Evolutionary conservation across 2,113 vertebrate genomes (phyloP).

Genomic region (Kryptolebias marmoratus): DNA sequence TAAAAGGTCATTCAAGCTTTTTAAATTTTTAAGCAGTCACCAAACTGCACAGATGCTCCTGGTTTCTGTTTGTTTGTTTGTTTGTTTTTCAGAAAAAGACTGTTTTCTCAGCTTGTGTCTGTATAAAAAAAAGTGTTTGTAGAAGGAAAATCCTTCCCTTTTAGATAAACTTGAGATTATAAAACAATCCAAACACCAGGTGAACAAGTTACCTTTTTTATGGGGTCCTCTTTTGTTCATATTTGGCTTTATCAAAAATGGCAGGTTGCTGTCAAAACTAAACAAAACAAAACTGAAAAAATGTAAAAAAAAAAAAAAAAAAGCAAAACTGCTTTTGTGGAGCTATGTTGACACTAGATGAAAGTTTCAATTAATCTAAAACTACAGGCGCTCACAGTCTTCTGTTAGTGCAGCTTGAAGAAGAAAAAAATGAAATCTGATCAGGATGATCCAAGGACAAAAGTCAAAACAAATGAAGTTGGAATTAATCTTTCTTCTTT

Average conservation of each 20-base stretch:
- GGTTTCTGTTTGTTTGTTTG: neutral
- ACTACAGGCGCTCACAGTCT: neutral
- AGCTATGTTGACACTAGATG: no score
- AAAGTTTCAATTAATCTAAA: neutral
- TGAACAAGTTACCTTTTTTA: no score
- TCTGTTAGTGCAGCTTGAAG: neutral
- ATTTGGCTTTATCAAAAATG: neutral
- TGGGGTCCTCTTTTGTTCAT: neutral
- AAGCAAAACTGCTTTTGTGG: no score
- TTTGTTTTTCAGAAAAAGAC: neutral
- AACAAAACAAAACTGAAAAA: neutral
- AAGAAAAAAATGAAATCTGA: neutral
- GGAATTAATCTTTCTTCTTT: neutral
- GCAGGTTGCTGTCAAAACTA: neutral
- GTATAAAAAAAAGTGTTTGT: neutral
- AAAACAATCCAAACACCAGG: neutral
- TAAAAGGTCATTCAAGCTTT: slow-evolving; percentile 7
- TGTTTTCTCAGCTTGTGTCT: neutral
- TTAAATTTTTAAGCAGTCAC: slow-evolving; percentile 3
- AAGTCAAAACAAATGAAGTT: neutral
- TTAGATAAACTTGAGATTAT: neutral
- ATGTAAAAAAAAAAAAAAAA: no score
- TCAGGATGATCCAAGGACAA: slow-evolving; percentile 1
- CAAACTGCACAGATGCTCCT: neutral
- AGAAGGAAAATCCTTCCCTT: neutral